Percentiles rank a stretch among this genome's conserved stretches.
These are phyloP conservation scores for Melanotaenia maccullochi DNA, from an alignment of 2,797 vertebrate genomes.

Conservation along the genomic window DNA sequence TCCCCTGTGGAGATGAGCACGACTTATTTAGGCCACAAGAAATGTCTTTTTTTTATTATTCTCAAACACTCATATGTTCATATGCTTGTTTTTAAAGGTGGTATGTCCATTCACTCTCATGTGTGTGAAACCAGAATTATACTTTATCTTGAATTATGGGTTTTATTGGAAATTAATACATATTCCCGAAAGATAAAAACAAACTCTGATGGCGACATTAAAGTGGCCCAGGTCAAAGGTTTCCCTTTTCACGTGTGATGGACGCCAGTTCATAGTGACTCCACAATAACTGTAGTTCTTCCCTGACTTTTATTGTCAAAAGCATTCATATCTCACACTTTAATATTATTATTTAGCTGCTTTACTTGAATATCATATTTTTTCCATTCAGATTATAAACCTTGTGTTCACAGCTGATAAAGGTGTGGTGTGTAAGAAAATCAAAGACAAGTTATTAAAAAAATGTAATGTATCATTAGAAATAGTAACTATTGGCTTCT, in stretches of 20 bases:
- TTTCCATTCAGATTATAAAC: not conserved
- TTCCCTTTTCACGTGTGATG: too few species aligned
- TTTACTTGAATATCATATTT: not conserved
- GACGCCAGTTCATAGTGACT: not conserved
- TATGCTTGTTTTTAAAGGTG: conserved; percentile 36
- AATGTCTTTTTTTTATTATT: conserved; percentile 23
- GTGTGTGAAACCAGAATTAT: too few species aligned
- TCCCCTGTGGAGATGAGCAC: conserved; percentile 24
- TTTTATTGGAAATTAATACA: not conserved
- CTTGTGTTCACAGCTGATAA: not conserved
- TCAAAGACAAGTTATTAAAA: too few species aligned
- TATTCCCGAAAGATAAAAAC: not conserved
- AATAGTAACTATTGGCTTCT: too few species aligned
- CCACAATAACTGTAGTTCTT: not conserved
- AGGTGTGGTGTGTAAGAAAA: too few species aligned
- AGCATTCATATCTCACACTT: not conserved
- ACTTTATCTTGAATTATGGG: not conserved
- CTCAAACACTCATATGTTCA: not conserved
- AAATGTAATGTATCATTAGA: too few species aligned
- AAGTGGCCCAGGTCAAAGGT: too few species aligned
- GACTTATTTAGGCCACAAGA: conserved; percentile 26
- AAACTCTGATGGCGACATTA: too few species aligned
- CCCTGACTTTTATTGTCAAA: not conserved
- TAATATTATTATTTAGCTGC: not conserved
- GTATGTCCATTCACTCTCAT: conserved; percentile 2